A percentile compares a stretch with the other conserved stretches of the same genome.
These are phyloP conservation scores for Acronicta psi DNA, from an alignment of 2,888 invertebrate genomes.

Conservation along the genomic window DNA sequence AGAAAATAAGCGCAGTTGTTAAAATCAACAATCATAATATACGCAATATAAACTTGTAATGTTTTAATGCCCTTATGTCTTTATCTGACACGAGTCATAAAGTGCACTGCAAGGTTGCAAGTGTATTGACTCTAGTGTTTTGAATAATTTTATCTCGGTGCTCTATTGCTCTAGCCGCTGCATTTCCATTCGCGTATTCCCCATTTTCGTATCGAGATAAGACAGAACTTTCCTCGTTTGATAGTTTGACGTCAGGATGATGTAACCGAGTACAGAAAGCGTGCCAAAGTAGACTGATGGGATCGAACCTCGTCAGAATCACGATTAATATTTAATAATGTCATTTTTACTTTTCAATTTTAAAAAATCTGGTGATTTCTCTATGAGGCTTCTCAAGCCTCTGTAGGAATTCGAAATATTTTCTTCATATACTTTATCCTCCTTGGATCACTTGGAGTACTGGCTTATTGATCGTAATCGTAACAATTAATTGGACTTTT, in stretches of 20 bases:
- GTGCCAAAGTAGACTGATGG: constrained; percentile 76
- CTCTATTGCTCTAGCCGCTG: constrained; percentile 79
- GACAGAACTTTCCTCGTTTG: constrained; percentile 71
- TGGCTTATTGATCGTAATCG: constrained; percentile 19
- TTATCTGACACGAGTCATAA: constrained; percentile 86
- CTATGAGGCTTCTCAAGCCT: constrained; percentile 22
- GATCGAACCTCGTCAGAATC: constrained; percentile 60
- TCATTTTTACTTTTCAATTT: constrained; percentile 28
- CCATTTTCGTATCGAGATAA: constrained; percentile 66
- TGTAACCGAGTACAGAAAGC: constrained; percentile 78
- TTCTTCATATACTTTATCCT: constrained; percentile 28
- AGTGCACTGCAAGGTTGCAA: constrained; percentile 88
- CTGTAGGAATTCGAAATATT: constrained; percentile 40
- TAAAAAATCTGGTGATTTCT: constrained; percentile 30
- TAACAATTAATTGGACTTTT: constrained; percentile 29
- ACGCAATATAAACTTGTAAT: constrained; percentile 74
- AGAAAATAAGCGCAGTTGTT: constrained; percentile 33
- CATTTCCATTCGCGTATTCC: constrained; percentile 69
- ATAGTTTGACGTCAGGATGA: constrained; percentile 82
- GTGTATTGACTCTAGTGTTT: constrained; percentile 87
- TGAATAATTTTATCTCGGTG: constrained; percentile 83
- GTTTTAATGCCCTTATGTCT: constrained; percentile 85
- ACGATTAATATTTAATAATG: constrained; percentile 49
- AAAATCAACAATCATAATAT: constrained; percentile 57
- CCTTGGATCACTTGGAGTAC: constrained; percentile 21